Percentiles rank a stretch among this genome's conserved stretches.
phyloP scores from a whole-genome alignment of 1,140 invertebrate species.

The Geopemphigus sp. region DNA sequence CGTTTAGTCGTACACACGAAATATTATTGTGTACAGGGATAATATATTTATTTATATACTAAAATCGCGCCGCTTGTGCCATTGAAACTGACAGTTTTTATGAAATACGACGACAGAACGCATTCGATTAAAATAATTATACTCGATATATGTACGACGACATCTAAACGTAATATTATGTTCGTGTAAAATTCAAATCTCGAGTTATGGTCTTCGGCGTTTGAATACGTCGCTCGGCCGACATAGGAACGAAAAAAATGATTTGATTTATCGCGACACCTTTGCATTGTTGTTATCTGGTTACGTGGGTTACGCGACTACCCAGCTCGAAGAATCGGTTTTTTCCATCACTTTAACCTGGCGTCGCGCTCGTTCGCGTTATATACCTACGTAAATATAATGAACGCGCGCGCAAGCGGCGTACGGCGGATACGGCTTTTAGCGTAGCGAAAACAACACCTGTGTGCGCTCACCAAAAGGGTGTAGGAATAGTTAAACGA shows the following conservation, averaged over 20 bases:
- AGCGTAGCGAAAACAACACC: neutral
- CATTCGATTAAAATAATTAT: constrained; percentile 16
- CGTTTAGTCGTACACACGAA: neutral
- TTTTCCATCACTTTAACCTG: neutral
- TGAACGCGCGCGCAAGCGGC: neutral
- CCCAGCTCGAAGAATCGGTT: neutral
- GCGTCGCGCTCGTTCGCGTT: neutral
- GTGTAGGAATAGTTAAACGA: neutral
- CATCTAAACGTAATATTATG: neutral
- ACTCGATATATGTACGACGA: constrained; percentile 4
- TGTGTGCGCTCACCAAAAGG: constrained; percentile 12
- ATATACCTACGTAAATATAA: neutral
- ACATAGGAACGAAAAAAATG: neutral
- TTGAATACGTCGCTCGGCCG: neutral
- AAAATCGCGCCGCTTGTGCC: neutral
- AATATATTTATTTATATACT: neutral
- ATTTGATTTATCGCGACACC: constrained; percentile 34
- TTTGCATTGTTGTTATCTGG: constrained; percentile 8
- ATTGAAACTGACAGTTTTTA: neutral
- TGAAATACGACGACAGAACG: neutral
- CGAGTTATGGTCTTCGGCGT: constrained; percentile 3
- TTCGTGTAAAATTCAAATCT: constrained; percentile 13
- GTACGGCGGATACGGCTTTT: neutral
- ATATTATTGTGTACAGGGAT: neutral
- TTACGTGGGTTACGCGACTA: constrained; percentile 10